These are phyloP conservation scores for Cerceris ruficornis DNA, from an alignment of 2,888 invertebrate species.

Conservation along the genomic window DNA sequence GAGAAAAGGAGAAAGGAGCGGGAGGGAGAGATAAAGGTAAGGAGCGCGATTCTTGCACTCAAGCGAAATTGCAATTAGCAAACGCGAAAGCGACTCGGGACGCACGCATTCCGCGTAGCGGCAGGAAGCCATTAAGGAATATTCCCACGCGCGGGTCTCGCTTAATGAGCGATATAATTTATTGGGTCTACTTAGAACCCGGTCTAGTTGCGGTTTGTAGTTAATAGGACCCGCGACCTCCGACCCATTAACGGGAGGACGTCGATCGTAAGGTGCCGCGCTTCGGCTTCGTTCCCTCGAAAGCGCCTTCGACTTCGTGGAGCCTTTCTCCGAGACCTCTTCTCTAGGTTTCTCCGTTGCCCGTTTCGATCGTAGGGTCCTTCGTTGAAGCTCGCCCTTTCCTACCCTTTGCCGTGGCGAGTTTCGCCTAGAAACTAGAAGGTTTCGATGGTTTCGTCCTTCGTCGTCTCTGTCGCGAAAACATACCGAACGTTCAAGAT, in stretches of 20 bases:
- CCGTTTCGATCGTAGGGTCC: constrained; percentile 9
- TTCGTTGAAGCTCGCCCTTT: constrained; percentile 40
- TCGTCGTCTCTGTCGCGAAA: no score
- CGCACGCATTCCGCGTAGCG: constrained; percentile 58
- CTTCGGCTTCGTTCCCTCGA: constrained; percentile 22
- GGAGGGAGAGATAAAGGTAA: background rate
- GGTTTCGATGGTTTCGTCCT: no score
- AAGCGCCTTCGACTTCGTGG: background rate
- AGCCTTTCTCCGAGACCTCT: background rate
- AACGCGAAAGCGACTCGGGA: constrained; percentile 45
- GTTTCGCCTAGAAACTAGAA: no score
- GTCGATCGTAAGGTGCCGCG: constrained; percentile 51
- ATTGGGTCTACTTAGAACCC: constrained; percentile 65
- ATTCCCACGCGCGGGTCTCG: constrained; percentile 62
- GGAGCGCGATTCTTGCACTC: constrained; percentile 46
- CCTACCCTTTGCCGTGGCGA: constrained; percentile 1
- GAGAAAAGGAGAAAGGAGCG: background rate
- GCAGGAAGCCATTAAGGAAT: constrained; percentile 70
- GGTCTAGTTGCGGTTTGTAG: constrained; percentile 65
- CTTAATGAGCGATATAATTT: constrained; percentile 74
- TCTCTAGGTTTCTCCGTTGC: constrained; percentile 4
- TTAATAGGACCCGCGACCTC: constrained; percentile 66
- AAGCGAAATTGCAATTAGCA: constrained; percentile 63
- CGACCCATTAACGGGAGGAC: constrained; percentile 60
- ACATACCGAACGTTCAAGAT: no score